A percentile compares a stretch with the other conserved stretches of the same genome.
Evolutionary conservation across 2,113 vertebrate genomes (phyloP).

Genomic region (Misgurnus anguillicaudatus): DNA sequence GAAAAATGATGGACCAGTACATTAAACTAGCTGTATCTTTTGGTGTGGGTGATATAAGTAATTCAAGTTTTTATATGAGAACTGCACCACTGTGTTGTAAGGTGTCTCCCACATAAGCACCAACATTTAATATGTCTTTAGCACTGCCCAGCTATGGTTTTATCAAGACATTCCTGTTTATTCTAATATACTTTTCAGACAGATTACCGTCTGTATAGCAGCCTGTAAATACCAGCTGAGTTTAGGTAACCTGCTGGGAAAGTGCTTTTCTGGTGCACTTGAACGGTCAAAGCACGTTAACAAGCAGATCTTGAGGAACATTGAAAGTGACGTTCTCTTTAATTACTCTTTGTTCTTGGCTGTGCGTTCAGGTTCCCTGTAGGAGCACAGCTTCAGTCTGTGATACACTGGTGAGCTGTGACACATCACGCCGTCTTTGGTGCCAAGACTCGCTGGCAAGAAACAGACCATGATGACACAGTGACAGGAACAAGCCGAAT

Average conservation of each 20-base stretch:
- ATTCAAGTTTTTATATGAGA: no score
- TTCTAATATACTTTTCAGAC: not conserved
- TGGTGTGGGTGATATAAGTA: no score
- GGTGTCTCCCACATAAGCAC: no score
- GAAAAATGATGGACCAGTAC: no score
- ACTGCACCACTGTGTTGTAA: no score
- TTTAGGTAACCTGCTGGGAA: not conserved
- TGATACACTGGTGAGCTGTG: conserved; percentile 44
- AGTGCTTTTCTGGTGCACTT: not conserved
- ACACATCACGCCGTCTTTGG: conserved; percentile 27
- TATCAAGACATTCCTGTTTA: no score
- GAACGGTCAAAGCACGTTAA: not conserved
- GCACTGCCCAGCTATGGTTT: no score
- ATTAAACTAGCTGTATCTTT: no score
- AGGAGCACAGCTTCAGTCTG: conserved; percentile 31
- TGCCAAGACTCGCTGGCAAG: conserved; percentile 52
- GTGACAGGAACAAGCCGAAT: conserved; percentile 51
- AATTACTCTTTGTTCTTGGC: conserved; percentile 47
- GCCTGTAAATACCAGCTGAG: not conserved
- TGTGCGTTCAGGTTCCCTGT: conserved; percentile 22
- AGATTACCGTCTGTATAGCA: not conserved
- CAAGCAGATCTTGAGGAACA: conserved; percentile 22
- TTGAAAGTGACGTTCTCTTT: conserved; percentile 37
- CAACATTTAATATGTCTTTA: no score
- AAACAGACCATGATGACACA: conserved; percentile 48